Base-by-base conservation (phyloP, 2,888 invertebrate species). In the Orthonychiurus folsomi region DNA sequence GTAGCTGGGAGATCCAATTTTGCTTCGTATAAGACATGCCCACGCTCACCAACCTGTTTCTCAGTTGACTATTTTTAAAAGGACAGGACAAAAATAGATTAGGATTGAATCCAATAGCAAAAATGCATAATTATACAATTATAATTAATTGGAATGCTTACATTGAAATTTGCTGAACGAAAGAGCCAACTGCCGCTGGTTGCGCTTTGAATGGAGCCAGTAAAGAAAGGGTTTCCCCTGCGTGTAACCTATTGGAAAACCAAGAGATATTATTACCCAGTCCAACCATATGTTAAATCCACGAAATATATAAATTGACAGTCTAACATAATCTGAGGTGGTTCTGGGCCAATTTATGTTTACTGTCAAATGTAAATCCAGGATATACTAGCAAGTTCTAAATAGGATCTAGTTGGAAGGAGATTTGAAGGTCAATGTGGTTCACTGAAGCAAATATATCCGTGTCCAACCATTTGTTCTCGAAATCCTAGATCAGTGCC, bases 181-280 rank as follows among this genome's bases (percentile, higher is more conserved):
- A 72, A 72, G n/a, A 72, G 65, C 69, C 70, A 72, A 47, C 64
- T 69, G 26, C 67, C 67, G 21, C 50, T 55, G 12, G 15, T 21
- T 47, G 53, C 61, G 5, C 52, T 20, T 12, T 9, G 5, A 25
- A 9, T 50, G 21, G 63, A 60, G 50, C 69, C 69, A 53, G 72
- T 70, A 61, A 71, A 71, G 56, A 71, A 72, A 12, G 72, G 70
- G 53, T 72, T 71, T 21, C 70, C 70, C 50, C 63, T 18, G 59
- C 64, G 53, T 37, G 66, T 65, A 54, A 60, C 57, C 58, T 68
- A 59, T 68, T 69, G 56, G 25, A 63, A 55, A 62, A 56, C 15
- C 9, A 62, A 18, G 12, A 9, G 24, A 24, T 50, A 61, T 48
- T 48, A 48, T 12, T 48, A 15, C 48, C 48, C 15, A 12, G n/a